Conservation (phyloP, 2,888 invertebrate genomes). For the Meteorus colon region DNA sequence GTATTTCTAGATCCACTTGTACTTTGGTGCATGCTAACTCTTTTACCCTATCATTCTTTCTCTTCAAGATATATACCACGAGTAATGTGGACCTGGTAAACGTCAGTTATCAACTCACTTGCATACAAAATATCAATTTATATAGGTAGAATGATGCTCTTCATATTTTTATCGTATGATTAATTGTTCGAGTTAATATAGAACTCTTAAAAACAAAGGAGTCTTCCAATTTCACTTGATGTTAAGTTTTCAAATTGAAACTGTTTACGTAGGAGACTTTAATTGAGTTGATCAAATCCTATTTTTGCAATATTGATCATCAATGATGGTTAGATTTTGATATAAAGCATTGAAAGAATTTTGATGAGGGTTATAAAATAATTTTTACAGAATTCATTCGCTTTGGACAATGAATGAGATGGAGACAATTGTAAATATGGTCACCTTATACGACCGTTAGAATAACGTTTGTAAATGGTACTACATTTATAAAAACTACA, state of each 20-base stretch:
- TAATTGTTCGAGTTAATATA: neutral
- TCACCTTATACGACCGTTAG: neutral
- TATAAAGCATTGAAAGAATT: no score
- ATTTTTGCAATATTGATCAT: no score
- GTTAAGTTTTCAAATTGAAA: no score
- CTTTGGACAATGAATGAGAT: no score
- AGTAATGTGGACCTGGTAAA: neutral
- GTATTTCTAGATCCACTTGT: constrained; percentile 47
- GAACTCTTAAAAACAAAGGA: neutral
- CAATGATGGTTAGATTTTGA: no score
- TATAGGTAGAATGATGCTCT: constrained; percentile 2
- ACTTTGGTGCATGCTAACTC: neutral
- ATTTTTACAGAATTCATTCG: no score
- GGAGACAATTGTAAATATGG: no score
- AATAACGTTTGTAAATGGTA: neutral
- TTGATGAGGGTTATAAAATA: no score
- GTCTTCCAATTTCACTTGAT: no score
- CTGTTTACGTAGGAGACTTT: no score
- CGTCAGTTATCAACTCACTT: neutral
- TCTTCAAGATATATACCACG: neutral
- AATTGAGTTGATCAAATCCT: no score
- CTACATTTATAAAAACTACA: neutral
- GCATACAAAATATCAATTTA: neutral
- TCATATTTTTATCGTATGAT: neutral
- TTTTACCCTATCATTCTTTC: constrained; percentile 14